phyloP scores from a whole-genome alignment of 1,140 invertebrate genomes.

The Drosophila lini region DNA sequence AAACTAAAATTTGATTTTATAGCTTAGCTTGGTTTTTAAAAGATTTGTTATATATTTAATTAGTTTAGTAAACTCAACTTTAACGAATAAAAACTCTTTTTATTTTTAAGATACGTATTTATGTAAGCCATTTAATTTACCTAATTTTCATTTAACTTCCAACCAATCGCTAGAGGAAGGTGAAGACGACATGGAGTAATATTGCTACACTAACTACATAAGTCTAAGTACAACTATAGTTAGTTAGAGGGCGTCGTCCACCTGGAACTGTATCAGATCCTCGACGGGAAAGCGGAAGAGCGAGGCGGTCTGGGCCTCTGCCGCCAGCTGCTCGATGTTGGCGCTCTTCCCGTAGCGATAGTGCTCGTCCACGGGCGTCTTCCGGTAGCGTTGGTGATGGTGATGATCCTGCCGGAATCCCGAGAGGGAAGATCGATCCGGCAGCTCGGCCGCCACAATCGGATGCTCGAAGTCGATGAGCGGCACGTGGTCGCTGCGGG shows the following conservation, averaged over 20 bases:
- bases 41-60: neutral
- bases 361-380: slow-evolving; percentile 43
- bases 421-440: slow-evolving; percentile 47
- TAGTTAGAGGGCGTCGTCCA: slow-evolving; percentile 74
- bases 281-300: slow-evolving; percentile 80
- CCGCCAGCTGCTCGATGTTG: slow-evolving; percentile 73
- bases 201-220: slow-evolving; percentile 24
- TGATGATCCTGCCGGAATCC: slow-evolving; percentile 32
- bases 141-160: slow-evolving; percentile 7
- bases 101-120: slow-evolving; percentile 11
- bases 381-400: slow-evolving; percentile 15
- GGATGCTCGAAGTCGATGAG: slow-evolving; percentile 80
- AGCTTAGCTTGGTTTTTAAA: neutral
- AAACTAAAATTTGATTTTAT: neutral
- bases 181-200: neutral
- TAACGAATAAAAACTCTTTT: neutral
- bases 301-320: slow-evolving; percentile 77
- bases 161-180: neutral
- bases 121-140: slow-evolving; percentile 12
- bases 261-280: slow-evolving; percentile 81
- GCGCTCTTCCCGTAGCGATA: slow-evolving; percentile 59
- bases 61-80: neutral
- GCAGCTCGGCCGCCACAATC: slow-evolving; percentile 71
- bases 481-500: slow-evolving; percentile 71
- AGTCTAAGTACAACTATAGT: slow-evolving; percentile 37